A percentile compares a stretch with the other conserved stretches of the same genome.
Conservation (phyloP, 2,113 vertebrate genomes). For the Jacana jacana region DNA sequence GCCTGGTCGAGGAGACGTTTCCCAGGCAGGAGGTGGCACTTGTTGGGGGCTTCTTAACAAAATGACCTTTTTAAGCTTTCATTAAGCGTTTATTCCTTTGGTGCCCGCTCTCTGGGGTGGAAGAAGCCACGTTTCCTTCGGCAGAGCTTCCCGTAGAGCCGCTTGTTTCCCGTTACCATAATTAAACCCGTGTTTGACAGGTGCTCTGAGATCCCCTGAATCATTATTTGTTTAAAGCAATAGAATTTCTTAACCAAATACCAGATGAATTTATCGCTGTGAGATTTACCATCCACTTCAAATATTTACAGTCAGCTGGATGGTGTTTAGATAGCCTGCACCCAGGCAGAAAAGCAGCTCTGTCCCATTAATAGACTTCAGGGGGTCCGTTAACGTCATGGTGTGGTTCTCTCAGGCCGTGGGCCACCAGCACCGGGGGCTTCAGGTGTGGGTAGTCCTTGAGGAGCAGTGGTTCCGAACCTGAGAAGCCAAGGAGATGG, state of each 20-base stretch:
- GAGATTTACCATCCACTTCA: not conserved
- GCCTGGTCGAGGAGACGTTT: not conserved
- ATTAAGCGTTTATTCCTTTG: not conserved
- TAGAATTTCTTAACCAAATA: not conserved
- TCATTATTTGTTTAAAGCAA: not conserved
- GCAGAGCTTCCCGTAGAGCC: not conserved
- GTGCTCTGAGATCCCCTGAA: not conserved
- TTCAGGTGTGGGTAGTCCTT: no score
- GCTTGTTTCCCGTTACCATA: not conserved
- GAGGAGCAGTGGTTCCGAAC: not conserved
- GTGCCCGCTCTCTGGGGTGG: not conserved
- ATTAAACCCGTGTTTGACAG: not conserved
- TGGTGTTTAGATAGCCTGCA: not conserved
- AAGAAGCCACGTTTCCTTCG: rapidly evolving
- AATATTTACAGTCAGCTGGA: not conserved
- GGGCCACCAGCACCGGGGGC: not conserved
- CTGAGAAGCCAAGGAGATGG: not conserved
- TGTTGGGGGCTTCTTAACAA: not conserved
- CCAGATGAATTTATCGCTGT: not conserved
- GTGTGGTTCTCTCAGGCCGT: rapidly evolving
- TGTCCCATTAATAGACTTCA: not conserved
- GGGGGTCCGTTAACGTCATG: rapidly evolving
- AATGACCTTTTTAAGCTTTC: not conserved
- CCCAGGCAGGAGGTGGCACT: not conserved
- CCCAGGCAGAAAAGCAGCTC: not conserved